phyloP scores from a whole-genome alignment of 2,888 invertebrate genomes.

The Crossocerus cetratus region DNA sequence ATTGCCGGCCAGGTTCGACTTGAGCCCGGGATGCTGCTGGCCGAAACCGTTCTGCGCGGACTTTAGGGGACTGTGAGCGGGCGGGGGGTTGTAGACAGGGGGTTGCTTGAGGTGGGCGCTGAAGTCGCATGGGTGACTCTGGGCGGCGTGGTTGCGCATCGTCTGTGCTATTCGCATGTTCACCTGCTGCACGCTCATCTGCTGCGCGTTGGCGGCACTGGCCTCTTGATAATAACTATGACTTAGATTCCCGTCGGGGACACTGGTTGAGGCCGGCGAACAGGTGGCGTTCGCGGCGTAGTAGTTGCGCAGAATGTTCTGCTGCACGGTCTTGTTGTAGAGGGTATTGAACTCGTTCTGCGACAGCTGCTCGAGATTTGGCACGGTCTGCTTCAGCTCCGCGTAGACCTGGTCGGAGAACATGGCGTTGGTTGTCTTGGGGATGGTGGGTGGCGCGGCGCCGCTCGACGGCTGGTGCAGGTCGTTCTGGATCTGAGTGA shows the following conservation, averaged over 20 bases:
- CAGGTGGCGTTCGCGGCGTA: conserved; percentile 55
- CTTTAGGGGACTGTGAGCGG: conserved; percentile 69
- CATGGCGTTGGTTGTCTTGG: conserved; percentile 59
- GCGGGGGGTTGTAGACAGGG: conserved; percentile 69
- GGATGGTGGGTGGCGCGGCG: conserved; percentile 20
- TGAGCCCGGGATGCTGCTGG: conserved; percentile 50
- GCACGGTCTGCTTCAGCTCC: conserved; percentile 72
- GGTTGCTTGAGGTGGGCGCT: conserved; percentile 72
- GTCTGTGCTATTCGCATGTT: conserved; percentile 22
- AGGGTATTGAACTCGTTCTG: conserved; percentile 75
- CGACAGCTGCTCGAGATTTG: conserved; percentile 73
- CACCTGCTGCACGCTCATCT: not conserved
- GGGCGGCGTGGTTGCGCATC: conserved; percentile 55
- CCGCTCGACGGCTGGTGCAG: conserved; percentile 45
- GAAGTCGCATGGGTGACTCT: conserved; percentile 67
- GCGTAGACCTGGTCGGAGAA: conserved; percentile 74
- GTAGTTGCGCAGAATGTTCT: conserved; percentile 72
- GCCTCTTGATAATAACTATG: conserved; percentile 41
- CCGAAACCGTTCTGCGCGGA: conserved; percentile 67
- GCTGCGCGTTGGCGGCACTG: conserved; percentile 27
- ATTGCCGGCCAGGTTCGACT: conserved; percentile 53
- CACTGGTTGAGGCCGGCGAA: conserved; percentile 18
- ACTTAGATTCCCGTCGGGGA: conserved; percentile 32
- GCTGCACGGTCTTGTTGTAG: conserved; percentile 74
- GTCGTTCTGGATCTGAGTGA: conserved; percentile 65